Percentiles rank a stretch among this genome's conserved stretches.
Evolutionary conservation across 2,888 invertebrate genomes (phyloP).

Genomic region (Drosophila mettleri): DNA sequence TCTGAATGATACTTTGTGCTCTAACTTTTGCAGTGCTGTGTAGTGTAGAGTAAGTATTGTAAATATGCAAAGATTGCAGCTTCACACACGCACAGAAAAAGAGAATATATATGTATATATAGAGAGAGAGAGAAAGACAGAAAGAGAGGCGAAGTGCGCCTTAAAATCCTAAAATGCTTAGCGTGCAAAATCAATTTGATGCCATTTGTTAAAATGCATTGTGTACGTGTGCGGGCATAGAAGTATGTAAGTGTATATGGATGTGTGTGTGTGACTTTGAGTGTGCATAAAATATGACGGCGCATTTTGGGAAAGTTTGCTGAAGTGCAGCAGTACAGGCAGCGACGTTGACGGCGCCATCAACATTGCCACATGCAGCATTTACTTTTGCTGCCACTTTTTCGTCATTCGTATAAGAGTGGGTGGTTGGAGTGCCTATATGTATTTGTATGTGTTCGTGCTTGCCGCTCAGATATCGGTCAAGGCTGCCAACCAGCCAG

Average conservation of each 20-base stretch:
- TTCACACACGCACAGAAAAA: no score
- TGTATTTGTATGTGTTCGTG: constrained; percentile 43
- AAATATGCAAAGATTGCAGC: constrained; percentile 59
- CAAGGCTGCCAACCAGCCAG: constrained; percentile 61
- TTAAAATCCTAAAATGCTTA: constrained; percentile 65
- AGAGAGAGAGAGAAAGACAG: neutral
- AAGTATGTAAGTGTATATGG: constrained; percentile 12
- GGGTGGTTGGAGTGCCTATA: constrained; percentile 2
- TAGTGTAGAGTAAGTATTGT: constrained; percentile 29
- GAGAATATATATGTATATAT: no score
- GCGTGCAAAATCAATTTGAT: constrained; percentile 76
- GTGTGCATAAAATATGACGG: constrained; percentile 65
- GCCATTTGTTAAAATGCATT: constrained; percentile 74
- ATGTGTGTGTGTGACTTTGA: constrained; percentile 13
- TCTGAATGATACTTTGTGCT: constrained; percentile 15
- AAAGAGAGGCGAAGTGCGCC: constrained; percentile 31
- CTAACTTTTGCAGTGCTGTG: neutral
- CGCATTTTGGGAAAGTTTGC: constrained; percentile 48
- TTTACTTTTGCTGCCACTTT: constrained; percentile 54
- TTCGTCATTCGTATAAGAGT: constrained; percentile 31
- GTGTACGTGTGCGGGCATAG: constrained; percentile 10
- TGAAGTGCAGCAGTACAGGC: constrained; percentile 39
- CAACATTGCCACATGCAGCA: constrained; percentile 47
- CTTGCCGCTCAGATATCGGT: constrained; percentile 69
- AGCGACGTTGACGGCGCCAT: constrained; percentile 22